phyloP scores from a whole-genome alignment of 2,888 invertebrate genomes.

The Parnassius orleans region DNA sequence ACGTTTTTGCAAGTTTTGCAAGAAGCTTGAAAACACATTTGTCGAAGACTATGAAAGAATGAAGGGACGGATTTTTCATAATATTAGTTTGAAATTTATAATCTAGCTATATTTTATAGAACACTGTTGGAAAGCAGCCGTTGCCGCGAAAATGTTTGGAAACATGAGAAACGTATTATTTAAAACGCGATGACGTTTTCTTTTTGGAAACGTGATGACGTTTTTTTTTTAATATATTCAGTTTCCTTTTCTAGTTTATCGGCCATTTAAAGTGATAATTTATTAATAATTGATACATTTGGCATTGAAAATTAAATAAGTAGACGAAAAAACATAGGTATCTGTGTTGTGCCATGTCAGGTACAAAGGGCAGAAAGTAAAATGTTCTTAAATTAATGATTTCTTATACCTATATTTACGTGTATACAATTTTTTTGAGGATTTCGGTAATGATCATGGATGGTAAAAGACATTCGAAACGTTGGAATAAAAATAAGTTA shows the following conservation, averaged over 20 bases:
- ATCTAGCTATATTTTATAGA: slow-evolving; percentile 23
- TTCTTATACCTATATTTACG: too few relatives aligned
- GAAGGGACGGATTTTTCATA: slow-evolving; percentile 44
- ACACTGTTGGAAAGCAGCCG: neutral
- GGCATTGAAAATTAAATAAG: slow-evolving; percentile 28
- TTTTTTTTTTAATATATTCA: slow-evolving; percentile 25
- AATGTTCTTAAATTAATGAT: too few relatives aligned
- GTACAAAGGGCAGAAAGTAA: too few relatives aligned
- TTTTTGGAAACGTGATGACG: neutral
- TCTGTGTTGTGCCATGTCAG: neutral
- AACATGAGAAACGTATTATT: neutral
- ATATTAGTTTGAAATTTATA: slow-evolving; percentile 51
- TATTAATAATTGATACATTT: slow-evolving; percentile 21
- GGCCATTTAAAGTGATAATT: slow-evolving; percentile 36
- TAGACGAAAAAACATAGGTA: slow-evolving; percentile 26
- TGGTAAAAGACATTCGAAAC: too few relatives aligned
- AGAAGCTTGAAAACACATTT: slow-evolving; percentile 59
- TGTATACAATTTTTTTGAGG: too few relatives aligned
- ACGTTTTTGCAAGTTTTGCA: slow-evolving; percentile 59
- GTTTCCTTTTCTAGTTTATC: slow-evolving; percentile 41
- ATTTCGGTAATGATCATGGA: too few relatives aligned
- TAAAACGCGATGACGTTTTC: neutral
- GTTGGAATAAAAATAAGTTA: too few relatives aligned
- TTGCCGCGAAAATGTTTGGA: neutral
- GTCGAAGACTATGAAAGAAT: slow-evolving; percentile 45